phyloP scores from a whole-genome alignment of 2,888 invertebrate genomes.

The Meta bourneti region DNA sequence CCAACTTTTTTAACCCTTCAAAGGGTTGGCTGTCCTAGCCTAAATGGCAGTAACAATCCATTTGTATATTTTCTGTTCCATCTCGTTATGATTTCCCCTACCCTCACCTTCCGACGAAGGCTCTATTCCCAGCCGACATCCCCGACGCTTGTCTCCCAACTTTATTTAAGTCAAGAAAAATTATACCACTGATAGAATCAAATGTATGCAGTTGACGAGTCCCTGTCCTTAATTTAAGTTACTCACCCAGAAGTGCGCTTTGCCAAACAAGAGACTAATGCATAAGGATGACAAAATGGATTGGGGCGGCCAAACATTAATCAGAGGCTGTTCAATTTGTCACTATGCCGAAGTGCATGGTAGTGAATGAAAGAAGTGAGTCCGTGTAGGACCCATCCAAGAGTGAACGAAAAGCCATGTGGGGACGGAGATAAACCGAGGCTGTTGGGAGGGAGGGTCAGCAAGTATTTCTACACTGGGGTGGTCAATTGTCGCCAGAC shows the following conservation, averaged over 20 bases:
- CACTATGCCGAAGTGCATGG: conserved; percentile 67
- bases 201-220: conserved; percentile 33
- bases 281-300: conserved; percentile 65
- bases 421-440: conserved; percentile 69
- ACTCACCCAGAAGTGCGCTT: conserved; percentile 45
- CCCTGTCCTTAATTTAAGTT: conserved; percentile 56
- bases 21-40: too few relatives aligned
- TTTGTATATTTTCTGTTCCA: too few relatives aligned
- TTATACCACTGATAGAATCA: conserved; percentile 5
- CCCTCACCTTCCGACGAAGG: too few relatives aligned
- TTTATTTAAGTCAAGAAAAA: not conserved
- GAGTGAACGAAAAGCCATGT: conserved; percentile 70
- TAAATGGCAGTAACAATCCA: too few relatives aligned
- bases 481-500: conserved; percentile 65
- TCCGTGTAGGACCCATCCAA: conserved; percentile 45
- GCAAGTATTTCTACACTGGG: conserved; percentile 73
- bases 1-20: too few relatives aligned
- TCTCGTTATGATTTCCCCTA: too few relatives aligned
- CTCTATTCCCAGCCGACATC: too few relatives aligned
- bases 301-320: conserved; percentile 71
- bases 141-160: too few relatives aligned
- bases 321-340: conserved; percentile 73
- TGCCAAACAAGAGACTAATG: conserved; percentile 69
- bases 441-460: conserved; percentile 40
- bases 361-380: conserved; percentile 70